A percentile compares a stretch with the other conserved stretches of the same genome.
Conservation (phyloP, 2,113 vertebrate species). For the Tenebrosternarchus preto region DNA sequence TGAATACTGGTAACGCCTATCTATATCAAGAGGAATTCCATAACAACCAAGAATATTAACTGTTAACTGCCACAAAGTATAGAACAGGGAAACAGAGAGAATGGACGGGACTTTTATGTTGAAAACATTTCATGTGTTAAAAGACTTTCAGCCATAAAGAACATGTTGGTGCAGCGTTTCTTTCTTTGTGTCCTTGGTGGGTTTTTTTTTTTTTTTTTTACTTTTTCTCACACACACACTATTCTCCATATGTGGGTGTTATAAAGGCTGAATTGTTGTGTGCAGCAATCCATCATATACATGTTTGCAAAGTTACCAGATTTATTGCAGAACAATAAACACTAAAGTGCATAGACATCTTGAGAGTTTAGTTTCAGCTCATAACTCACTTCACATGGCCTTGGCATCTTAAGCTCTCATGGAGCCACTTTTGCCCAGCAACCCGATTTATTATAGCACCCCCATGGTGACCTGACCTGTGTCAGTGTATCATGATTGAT, state of each 20-base stretch:
- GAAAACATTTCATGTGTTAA: neutral
- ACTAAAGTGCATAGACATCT: conserved; percentile 27
- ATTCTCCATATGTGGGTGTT: neutral
- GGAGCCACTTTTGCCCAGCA: conserved; percentile 38
- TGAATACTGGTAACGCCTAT: neutral
- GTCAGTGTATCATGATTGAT: conserved; percentile 15
- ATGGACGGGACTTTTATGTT: neutral
- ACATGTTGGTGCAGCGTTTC: neutral
- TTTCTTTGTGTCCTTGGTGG: neutral
- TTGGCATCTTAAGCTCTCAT: conserved; percentile 34
- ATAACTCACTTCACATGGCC: conserved; percentile 36
- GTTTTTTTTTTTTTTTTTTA: conserved; percentile 6
- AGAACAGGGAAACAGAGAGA: too few relatives aligned
- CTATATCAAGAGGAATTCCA: conserved; percentile 7
- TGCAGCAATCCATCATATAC: conserved; percentile 14
- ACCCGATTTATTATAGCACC: conserved; percentile 44
- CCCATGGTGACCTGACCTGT: conserved; percentile 36
- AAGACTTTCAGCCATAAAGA: too few relatives aligned
- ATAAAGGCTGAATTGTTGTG: conserved; percentile 32
- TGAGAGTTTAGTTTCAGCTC: conserved; percentile 38
- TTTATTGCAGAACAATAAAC: conserved; percentile 42
- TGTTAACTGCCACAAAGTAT: neutral
- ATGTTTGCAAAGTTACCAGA: conserved; percentile 43
- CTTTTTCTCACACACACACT: neutral
- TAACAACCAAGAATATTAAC: neutral